Base-by-base conservation (phyloP, 2,888 invertebrate genomes). In the Aspidiotus rigidus region DNA sequence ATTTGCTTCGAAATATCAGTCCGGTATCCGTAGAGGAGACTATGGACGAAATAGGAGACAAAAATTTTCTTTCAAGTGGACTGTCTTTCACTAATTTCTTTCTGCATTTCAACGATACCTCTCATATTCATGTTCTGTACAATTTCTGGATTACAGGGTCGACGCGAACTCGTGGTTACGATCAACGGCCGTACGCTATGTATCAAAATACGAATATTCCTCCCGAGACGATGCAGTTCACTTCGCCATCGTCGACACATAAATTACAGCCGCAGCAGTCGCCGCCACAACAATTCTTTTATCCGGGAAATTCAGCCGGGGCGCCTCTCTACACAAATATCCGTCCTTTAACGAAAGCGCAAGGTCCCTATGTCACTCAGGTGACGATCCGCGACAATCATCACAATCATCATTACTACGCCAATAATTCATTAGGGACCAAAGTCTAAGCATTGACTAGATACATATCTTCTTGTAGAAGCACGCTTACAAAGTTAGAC, bases 301-400 rank as follows among this genome's bases (percentile, higher is more conserved):
- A 66, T 59, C 60, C 60, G 60, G 57, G 41, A 69, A 28, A 28
- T 5, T 28, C 28, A 28, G 57, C 56, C 67, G 70, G 28, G 63
- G 62, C 53, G 40, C 60, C 71, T 62, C 49, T 69, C 16, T 69
- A 69, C 41, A 62, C 69, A 57, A 71, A 62, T 71, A 72, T 67
- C 70, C 71, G 66, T 66, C 39, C 71, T 71, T 16, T 70, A 73
- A 57, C 69, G 63, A 69, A 71, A 63, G 41, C 67, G 13, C 79
- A 83, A 17, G 84, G 84, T 0, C 84, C 84, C 0, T 85, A 84
- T 73, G 80, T 84, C 3, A 85, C 84, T 0, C 84, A 84, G 74
- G 84, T 84, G 55, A 84, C 83, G 60, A 84, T 84, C 72, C 81
- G 83, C 7, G 83, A 83, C 39, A 70, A 72, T 40, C 66, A 60